A percentile compares a stretch with the other conserved stretches of the same genome.
phyloP scores from a whole-genome alignment of 1,140 invertebrate genomes.

The Trypoxylus dichotomus region DNA sequence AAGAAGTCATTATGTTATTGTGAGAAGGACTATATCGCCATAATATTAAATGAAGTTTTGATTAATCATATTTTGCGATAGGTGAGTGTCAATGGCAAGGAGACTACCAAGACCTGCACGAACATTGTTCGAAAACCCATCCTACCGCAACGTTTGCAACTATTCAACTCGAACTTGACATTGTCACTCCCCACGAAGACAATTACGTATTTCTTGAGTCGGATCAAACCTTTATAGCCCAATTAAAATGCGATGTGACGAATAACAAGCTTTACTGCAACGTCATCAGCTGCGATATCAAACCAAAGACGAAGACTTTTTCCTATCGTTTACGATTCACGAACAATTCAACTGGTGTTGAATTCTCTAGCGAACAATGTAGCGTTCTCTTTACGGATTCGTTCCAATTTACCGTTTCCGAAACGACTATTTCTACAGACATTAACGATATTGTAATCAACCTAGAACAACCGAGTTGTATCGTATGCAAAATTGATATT shows the following conservation, averaged over 20 bases:
- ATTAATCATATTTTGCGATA: neutral
- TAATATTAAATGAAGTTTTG: neutral
- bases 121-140: slow-evolving; percentile 40
- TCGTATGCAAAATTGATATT: neutral
- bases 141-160: slow-evolving; percentile 30
- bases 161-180: slow-evolving; percentile 38
- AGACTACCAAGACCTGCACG: slow-evolving; percentile 31
- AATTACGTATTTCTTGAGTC: slow-evolving; percentile 36
- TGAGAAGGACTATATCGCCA: neutral
- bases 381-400: neutral
- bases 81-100: slow-evolving; percentile 37
- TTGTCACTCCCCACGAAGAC: slow-evolving; percentile 37
- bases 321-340: neutral
- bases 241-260: slow-evolving; percentile 37
- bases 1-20: neutral
- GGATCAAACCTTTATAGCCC: slow-evolving; percentile 39
- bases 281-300: neutral
- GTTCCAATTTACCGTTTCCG: neutral
- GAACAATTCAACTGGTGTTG: neutral
- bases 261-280: slow-evolving; percentile 34
- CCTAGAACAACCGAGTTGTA: neutral
- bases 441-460: neutral
- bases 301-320: neutral
- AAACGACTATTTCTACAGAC: neutral
- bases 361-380: neutral